A percentile compares a stretch with the other conserved stretches of the same genome.
Conservation (phyloP, 2,797 vertebrate species). For the Clarias pachynema region DNA sequence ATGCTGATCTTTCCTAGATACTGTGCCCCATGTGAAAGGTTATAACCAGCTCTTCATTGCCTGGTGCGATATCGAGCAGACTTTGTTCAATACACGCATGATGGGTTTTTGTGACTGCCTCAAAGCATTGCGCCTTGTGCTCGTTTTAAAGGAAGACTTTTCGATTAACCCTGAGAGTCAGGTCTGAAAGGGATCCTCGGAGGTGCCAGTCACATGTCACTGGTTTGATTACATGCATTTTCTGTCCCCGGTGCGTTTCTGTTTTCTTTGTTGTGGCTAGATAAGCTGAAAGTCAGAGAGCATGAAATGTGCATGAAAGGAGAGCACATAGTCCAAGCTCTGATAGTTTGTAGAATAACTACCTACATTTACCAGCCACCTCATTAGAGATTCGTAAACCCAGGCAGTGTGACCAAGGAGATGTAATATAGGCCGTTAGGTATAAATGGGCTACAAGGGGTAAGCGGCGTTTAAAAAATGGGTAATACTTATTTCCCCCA, state of each 20-base stretch:
- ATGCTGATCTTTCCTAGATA: constrained; percentile 18
- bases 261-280: constrained; percentile 16
- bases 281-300: constrained; percentile 24
- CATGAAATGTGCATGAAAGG: constrained; percentile 21
- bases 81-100: constrained; percentile 43
- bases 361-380: background rate
- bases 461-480: too few relatives aligned
- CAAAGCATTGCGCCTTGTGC: constrained; percentile 35
- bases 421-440: background rate
- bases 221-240: constrained; percentile 46
- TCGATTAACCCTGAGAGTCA: constrained; percentile 53
- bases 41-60: constrained; percentile 35
- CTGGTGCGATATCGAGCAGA: constrained; percentile 37
- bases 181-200: constrained; percentile 45
- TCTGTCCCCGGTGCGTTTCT: constrained; percentile 31
- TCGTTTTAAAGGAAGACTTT: constrained; percentile 48
- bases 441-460: background rate
- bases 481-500: background rate
- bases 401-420: background rate
- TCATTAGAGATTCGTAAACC: background rate
- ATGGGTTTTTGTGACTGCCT: constrained; percentile 31
- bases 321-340: constrained; percentile 4
- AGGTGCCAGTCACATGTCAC: constrained; percentile 49
- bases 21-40: constrained; percentile 14
- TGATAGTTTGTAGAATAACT: background rate